Base-by-base conservation (phyloP, 2,797 vertebrate species). In the Phataginus tetradactyla region DNA sequence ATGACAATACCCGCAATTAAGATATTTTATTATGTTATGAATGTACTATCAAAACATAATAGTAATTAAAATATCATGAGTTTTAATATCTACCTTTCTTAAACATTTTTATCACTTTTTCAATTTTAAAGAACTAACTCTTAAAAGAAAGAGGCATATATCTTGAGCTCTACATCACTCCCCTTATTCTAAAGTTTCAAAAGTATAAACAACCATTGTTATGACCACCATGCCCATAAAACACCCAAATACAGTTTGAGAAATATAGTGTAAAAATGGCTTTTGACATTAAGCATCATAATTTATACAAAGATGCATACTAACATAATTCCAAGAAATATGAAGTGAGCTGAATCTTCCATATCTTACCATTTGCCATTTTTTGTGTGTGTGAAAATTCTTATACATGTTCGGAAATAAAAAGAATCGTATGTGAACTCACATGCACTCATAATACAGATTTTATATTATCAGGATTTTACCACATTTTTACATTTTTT, bases 11-110 rank as follows among this genome's bases (percentile, higher is more conserved):
- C 20, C 29, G 32, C 86, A 95, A 92, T 88, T 90, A 90, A 94
- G 74, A 78, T 17, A 49, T 83, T 78, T 92, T 85, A 92, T 64
- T 84, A 86, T 74, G 51, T 55, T 61, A 85, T 55, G 80, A 86
- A 74, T 57, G 32, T 7, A 79, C 45, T 92, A 83, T 75, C 74
- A 81, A 90, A 83, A 89, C 13, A 81, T 39, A 74, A 53, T 37
- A 64, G 53, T 86, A 91, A 88, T 85, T 61, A 87, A 80, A 91
- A 39, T 71, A 91, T 87, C 63, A 59, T 74, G 23, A 75, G 72
- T 89, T 64, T 85, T 87, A 89, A 74, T 64, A 4, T 64, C 10
- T 77, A 37, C 29, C 32, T 61, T 10, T 7, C 86, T 74, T 83
- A 91, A 69, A 21, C 59, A 72, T 27, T 59, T 29, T 64, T 45